Evolutionary conservation across 2,888 invertebrate genomes (phyloP).

Genomic region (Agrenia bidenticulata): DNA sequence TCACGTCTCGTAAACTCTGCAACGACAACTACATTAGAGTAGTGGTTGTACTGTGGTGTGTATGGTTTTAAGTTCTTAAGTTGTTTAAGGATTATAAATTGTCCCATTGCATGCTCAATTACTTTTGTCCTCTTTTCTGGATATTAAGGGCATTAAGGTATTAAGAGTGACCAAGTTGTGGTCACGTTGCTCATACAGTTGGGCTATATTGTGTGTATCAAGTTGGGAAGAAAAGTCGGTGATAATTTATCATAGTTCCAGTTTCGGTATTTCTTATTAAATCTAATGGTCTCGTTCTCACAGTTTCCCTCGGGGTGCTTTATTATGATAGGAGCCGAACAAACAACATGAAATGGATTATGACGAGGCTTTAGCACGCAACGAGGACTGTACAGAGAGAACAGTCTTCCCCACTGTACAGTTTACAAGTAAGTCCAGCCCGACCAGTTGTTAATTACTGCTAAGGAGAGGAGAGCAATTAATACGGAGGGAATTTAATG

Average conservation of each 20-base stretch:
- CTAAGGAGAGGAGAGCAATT: slow-evolving; percentile 37
- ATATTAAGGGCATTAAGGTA: not conserved
- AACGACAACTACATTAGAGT: too few species aligned
- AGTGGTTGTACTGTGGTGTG: not conserved
- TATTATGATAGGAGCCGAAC: slow-evolving; percentile 25
- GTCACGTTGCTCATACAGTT: not conserved
- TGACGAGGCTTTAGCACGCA: not conserved
- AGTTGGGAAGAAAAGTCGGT: slow-evolving; percentile 3
- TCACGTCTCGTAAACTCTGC: not conserved
- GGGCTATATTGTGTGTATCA: not conserved
- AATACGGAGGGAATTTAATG: slow-evolving; percentile 47
- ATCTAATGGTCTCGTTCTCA: slow-evolving; percentile 45
- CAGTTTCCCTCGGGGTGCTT: slow-evolving; percentile 34
- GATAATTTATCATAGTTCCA: slow-evolving; percentile 22
- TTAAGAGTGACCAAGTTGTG: not conserved
- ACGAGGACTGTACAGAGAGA: not conserved
- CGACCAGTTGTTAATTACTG: slow-evolving; percentile 39
- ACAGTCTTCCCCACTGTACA: not conserved
- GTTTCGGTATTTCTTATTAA: slow-evolving; percentile 42
- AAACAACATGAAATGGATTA: slow-evolving; percentile 17
- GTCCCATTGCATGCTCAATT: slow-evolving; percentile 30
- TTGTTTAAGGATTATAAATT: slow-evolving; percentile 5
- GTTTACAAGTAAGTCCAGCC: not conserved
- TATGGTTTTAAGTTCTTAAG: not conserved
- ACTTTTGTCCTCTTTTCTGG: slow-evolving; percentile 10